phyloP scores from a whole-genome alignment of 2,888 invertebrate species.

The Phortica okadai region DNA sequence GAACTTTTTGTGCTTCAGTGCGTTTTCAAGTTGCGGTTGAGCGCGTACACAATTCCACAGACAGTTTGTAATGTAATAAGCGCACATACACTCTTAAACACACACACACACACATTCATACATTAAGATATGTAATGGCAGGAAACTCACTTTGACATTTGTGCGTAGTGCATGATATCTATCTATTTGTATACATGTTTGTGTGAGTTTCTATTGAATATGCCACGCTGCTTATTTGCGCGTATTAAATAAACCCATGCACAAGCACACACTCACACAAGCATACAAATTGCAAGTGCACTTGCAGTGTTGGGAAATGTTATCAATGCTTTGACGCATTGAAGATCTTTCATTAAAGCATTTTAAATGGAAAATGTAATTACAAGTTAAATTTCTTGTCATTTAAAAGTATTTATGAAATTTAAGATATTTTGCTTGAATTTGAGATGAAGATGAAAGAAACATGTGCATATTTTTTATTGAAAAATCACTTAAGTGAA shows the following conservation, averaged over 20 bases:
- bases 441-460: too few relatives aligned
- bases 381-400: too few relatives aligned
- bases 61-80: not conserved
- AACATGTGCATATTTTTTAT: too few relatives aligned
- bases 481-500: too few relatives aligned
- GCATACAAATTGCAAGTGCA: too few relatives aligned
- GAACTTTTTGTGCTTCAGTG: conserved; percentile 26
- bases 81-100: not conserved
- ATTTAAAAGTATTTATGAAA: too few relatives aligned
- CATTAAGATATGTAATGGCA: not conserved
- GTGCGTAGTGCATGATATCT: not conserved
- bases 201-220: not conserved
- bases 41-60: not conserved
- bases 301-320: too few relatives aligned
- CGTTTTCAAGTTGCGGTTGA: conserved; percentile 17
- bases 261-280: not conserved
- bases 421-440: too few relatives aligned
- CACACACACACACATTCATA: not conserved
- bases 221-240: not conserved
- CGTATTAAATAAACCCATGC: not conserved
- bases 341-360: too few relatives aligned
- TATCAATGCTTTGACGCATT: too few relatives aligned
- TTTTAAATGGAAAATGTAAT: too few relatives aligned
- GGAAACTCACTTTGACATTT: not conserved
- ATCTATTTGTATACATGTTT: not conserved